Conservation (phyloP, 2,888 invertebrate genomes). For the Eustalomyia histrio region DNA sequence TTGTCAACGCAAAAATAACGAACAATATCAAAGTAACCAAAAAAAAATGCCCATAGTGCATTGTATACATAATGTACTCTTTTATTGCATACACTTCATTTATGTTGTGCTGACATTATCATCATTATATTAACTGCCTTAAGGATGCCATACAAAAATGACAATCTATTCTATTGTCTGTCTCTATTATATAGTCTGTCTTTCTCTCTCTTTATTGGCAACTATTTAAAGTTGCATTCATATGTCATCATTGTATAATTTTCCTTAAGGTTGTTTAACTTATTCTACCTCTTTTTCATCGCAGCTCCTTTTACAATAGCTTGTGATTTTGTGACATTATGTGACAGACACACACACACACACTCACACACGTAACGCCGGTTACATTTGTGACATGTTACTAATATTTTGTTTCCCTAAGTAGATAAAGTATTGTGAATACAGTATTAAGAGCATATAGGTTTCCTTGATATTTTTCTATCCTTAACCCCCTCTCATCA, state of each 20-base stretch:
- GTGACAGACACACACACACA: too few relatives aligned
- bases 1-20: too few relatives aligned
- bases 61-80: neutral
- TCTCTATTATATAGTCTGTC: neutral
- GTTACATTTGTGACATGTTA: too few relatives aligned
- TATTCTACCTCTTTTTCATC: neutral
- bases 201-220: neutral
- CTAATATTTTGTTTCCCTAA: neutral
- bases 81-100: neutral
- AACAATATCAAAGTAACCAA: too few relatives aligned
- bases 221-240: slow-evolving; percentile 24
- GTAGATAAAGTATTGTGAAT: neutral
- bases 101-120: slow-evolving; percentile 39
- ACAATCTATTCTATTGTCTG: neutral
- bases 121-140: slow-evolving; percentile 31
- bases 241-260: slow-evolving; percentile 30
- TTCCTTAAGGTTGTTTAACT: slow-evolving; percentile 36
- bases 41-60: neutral
- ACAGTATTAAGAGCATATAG: neutral
- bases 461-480: neutral
- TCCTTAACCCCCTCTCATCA: neutral
- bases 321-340: neutral
- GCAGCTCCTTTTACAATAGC: neutral
- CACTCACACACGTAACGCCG: too few relatives aligned
- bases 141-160: slow-evolving; percentile 26